Evolutionary conservation across 2,888 invertebrate genomes (phyloP).

Genomic region (Ophion ventricosus): DNA sequence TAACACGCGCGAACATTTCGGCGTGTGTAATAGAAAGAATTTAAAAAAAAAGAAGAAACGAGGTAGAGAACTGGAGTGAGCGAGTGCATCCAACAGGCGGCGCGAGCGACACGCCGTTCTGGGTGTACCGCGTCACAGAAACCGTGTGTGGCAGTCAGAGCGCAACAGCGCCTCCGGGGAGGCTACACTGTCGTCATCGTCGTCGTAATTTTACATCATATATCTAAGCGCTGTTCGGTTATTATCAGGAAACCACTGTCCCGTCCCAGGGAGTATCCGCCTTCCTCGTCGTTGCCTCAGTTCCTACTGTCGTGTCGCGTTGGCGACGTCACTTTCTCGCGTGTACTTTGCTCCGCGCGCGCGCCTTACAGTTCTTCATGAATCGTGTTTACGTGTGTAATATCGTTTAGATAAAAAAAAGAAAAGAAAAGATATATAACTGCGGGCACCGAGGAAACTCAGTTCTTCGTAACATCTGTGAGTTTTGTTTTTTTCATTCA

Average conservation of each 20-base stretch:
- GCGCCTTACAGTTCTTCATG: constrained; percentile 57
- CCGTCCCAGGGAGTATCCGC: constrained; percentile 9
- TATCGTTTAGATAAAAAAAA: constrained; percentile 16
- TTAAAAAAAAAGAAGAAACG: constrained; percentile 7
- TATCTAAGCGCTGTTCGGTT: constrained; percentile 19
- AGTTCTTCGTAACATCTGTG: constrained; percentile 37
- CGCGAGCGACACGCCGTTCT: constrained; percentile 25
- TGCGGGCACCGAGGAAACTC: constrained; percentile 14
- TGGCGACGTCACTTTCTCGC: constrained; percentile 1
- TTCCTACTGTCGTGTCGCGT: background rate
- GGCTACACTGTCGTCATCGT: constrained; percentile 49
- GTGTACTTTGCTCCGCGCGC: constrained; percentile 5
- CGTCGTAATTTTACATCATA: constrained; percentile 17
- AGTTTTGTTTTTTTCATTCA: constrained; percentile 20
- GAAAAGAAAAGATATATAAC: background rate
- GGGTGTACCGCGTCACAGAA: constrained; percentile 27
- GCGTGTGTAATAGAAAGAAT: background rate
- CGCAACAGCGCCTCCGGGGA: constrained; percentile 54
- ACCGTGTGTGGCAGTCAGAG: constrained; percentile 52
- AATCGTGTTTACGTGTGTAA: constrained; percentile 57
- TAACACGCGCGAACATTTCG: background rate
- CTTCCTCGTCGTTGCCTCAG: background rate
- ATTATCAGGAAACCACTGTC: constrained; percentile 20
- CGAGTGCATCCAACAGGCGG: constrained; percentile 29
- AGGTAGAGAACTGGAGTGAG: constrained; percentile 4